A percentile compares a stretch with the other conserved stretches of the same genome.
Evolutionary conservation across 2,888 invertebrate genomes (phyloP).

Genomic region (Megamerina dolium): DNA sequence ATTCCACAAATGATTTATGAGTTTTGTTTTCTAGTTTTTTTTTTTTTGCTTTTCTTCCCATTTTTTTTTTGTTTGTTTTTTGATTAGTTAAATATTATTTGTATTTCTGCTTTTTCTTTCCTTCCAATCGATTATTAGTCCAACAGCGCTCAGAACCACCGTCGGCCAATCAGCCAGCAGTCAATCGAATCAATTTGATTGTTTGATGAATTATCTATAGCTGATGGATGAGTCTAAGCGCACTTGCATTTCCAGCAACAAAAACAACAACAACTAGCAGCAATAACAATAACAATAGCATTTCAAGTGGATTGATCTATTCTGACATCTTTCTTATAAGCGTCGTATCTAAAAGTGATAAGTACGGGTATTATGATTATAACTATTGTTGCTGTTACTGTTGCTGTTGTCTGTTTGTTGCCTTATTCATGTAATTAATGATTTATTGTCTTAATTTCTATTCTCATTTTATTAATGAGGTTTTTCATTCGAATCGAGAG

Average conservation of each 20-base stretch:
- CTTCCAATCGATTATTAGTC: neutral
- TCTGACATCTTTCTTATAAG: conserved; percentile 38
- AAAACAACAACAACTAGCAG: too few relatives aligned
- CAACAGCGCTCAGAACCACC: conserved; percentile 3
- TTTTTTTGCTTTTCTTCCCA: conserved; percentile 18
- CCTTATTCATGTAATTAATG: conserved; percentile 29
- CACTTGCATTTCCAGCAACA: too few relatives aligned
- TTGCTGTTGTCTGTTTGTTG: too few relatives aligned
- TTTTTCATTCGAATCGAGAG: too few relatives aligned
- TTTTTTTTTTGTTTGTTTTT: conserved; percentile 14
- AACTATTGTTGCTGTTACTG: too few relatives aligned
- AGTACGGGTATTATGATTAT: too few relatives aligned
- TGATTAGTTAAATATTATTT: conserved; percentile 24
- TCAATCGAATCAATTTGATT: conserved; percentile 33
- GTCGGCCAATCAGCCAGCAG: conserved; percentile 13
- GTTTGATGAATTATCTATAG: conserved; percentile 38
- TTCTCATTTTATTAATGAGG: too few relatives aligned
- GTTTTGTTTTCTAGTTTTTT: too few relatives aligned
- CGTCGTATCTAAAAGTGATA: too few relatives aligned
- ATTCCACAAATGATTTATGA: too few relatives aligned
- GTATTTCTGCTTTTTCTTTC: neutral
- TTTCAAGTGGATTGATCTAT: conserved; percentile 28
- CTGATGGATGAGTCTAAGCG: too few relatives aligned
- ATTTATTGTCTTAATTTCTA: conserved; percentile 27
- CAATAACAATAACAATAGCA: too few relatives aligned